phyloP scores from a whole-genome alignment of 2,797 vertebrate genomes.

The Falco novaeseelandiae region DNA sequence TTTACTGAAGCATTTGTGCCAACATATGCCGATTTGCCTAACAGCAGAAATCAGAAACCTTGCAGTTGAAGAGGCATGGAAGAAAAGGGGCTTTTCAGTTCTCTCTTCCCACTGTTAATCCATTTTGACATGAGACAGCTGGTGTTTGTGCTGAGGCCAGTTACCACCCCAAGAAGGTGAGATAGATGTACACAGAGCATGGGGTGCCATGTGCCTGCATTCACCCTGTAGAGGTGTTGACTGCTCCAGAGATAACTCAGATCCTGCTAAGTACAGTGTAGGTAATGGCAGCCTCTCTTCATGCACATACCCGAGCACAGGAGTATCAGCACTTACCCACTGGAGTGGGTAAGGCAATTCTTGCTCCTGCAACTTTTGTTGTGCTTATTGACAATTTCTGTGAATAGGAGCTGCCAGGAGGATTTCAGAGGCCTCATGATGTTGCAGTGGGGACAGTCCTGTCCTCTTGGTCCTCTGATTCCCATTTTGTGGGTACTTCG shows the following conservation, averaged over 20 bases:
- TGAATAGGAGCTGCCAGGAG: background rate
- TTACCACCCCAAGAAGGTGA: background rate
- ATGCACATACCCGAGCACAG: accelerated
- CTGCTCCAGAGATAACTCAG: background rate
- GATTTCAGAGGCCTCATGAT: background rate
- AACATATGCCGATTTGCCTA: background rate
- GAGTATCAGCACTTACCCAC: background rate
- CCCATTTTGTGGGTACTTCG: background rate
- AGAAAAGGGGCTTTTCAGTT: background rate
- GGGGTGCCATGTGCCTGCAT: background rate
- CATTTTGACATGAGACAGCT: background rate
- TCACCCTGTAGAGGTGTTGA: background rate
- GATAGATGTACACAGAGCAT: background rate
- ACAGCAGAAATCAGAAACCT: background rate
- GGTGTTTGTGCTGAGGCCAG: background rate
- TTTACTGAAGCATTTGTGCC: background rate
- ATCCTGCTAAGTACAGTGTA: background rate
- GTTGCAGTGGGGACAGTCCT: background rate
- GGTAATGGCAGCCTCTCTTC: background rate
- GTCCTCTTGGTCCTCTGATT: background rate
- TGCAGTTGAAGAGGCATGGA: background rate
- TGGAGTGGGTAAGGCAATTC: background rate
- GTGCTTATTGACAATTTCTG: background rate
- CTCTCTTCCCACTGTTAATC: background rate
- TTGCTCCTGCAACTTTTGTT: background rate